Evolutionary conservation across 2,888 invertebrate genomes (phyloP), one percentile per base, ranked within the genome.

Genomic region (Priocnemis perturbator): DNA sequence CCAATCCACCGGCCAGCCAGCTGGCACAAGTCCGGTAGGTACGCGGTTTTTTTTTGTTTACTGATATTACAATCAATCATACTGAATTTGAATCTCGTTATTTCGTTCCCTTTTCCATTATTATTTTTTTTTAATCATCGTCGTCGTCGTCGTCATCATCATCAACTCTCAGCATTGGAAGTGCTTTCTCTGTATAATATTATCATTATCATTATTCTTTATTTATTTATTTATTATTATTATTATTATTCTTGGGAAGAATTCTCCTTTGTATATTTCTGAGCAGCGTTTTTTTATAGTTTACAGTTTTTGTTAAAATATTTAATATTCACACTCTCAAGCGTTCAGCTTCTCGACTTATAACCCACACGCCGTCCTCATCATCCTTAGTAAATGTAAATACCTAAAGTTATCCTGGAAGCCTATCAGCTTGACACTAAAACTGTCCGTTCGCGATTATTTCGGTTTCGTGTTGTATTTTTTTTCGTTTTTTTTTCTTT

Each of bases 341-440:
- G 85, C 85, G 81, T 80, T 85, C 81, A 82, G 82, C 81, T 85
- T 81, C 37, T 37, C 77, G 79, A 82, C 84, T 79, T 80, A 84
- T 77, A 82, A 78, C 83, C 79, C 37, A 37, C 37, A 37, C 37
- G 37, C 37, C 37, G 37, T 37, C 37, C 37, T 37, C 37, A 37
- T 37, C 37, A 37, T 83, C 77, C 83, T 83, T 86, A 86, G 82
- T 86, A 85, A 85, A 84, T 83, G 83, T 86, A 86, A 37, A 85
- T 86, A 86, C 82, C 85, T 87, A 86, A 87, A 86, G 83, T 88
- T 87, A 87, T 86, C 85, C 86, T 88, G 88, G 88, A 88, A 88
- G 88, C 88, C 87, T 88, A 86, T 86, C 85, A 85, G 85, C 86
- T 87, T 83, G 82, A 84, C 84, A 84, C 83, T 82, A 83, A 37